Base-by-base conservation (phyloP, 1,140 invertebrate species). In the Battus philenor region DNA sequence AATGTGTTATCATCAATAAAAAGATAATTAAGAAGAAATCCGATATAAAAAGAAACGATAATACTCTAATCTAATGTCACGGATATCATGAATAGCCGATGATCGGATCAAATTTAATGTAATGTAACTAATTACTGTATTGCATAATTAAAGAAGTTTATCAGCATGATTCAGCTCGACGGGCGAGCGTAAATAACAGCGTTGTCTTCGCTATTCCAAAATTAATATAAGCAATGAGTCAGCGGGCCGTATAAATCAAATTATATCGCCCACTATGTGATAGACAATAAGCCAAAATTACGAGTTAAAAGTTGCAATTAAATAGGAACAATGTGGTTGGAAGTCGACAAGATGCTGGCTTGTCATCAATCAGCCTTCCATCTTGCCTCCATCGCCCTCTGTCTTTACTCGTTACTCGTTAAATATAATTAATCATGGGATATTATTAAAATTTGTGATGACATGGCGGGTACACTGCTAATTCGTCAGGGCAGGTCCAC, bases 391-490 rank as follows among this genome's bases (percentile, higher is more conserved):
- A 38, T 44, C 45, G 59, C 50, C 49, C 58, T 48, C 56, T 56
- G 59, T 60, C 67, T 68, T 69, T 62, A 56, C 72, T 68, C 59
- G 53, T 77, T 77, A 78, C 56, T 8, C 36, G 36, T 39, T 39
- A 39, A 60, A 77, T 60, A 79, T 80, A 81, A 84, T 84, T 84
- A 78, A 84, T 80, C 80, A 84, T 56, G 59, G 62, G 63, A 76
- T 81, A 76, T 83, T 81, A 83, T 83, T 83, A 83, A 83, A 83
- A 81, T 74, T 69, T 64, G 54, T 67, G 72, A 84, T 84, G 80
- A 84, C 77, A 76, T 59, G 60, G 73, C 79, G 59, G 57, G 60
- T 73, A 74, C 54, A 59, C 49, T 55, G 56, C 62, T 59, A 50
- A 66, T 61, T 64, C 54, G 51, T 47, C 32, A 53, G 38, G 13